Percentiles rank a stretch among this genome's conserved stretches.
phyloP scores from a whole-genome alignment of 1,140 invertebrate species.

The Leptopilina clavipes region DNA sequence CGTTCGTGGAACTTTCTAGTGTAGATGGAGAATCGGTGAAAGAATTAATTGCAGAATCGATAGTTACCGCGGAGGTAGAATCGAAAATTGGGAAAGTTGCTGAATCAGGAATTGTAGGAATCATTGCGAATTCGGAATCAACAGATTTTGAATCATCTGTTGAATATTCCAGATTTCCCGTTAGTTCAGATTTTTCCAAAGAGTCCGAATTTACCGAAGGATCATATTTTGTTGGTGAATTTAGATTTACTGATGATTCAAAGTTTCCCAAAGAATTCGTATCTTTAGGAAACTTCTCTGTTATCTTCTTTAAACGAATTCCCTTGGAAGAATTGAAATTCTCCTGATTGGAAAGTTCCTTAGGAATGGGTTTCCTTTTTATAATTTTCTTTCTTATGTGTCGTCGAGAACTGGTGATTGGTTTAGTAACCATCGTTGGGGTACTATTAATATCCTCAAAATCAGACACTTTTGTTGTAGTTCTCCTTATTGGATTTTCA shows the following conservation, averaged over 20 bases:
- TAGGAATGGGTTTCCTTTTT: background rate
- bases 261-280: background rate
- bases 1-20: background rate
- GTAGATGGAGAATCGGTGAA: background rate
- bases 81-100: background rate
- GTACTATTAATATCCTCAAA: background rate
- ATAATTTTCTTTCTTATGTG: background rate
- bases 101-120: background rate
- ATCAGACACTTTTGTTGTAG: conserved; percentile 23
- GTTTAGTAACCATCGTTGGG: background rate
- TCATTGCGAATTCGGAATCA: too few species aligned
- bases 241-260: too few species aligned
- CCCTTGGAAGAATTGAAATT: background rate
- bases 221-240: too few species aligned
- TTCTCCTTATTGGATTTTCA: background rate
- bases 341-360: background rate
- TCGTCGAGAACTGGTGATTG: background rate
- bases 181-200: background rate
- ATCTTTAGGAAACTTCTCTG: background rate
- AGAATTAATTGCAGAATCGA: background rate
- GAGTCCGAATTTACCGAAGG: background rate
- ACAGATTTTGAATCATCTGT: background rate
- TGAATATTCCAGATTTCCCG: background rate
- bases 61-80: background rate
- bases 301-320: background rate